Evolutionary conservation across 1,140 invertebrate species (phyloP), one percentile per base, ranked within the genome.

Genomic region (Parasteatoda tepidariorum): DNA sequence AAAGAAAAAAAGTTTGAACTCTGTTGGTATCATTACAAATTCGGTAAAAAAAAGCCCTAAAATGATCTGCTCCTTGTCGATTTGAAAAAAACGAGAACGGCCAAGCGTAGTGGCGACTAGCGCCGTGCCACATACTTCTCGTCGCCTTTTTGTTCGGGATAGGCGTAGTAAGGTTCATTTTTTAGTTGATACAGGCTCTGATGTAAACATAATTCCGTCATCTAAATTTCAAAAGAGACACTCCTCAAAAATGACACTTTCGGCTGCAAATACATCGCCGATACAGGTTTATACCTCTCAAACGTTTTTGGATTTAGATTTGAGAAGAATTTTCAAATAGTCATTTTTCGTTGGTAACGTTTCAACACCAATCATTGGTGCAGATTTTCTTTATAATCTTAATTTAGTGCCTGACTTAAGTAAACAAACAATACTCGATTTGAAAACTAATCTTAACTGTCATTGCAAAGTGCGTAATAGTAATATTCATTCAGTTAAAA

Each of bases 301-400:
- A 48, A 28, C 33, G 5, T 31, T 81, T 6, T 54, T 54, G 22
- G 78, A 84, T 54, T 59, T 84, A 22, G n/a, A 28, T 2, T 41
- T 84, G 6, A 7, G 82, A 3, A 66, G 54, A n/a, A n/a, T 30
- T 11, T 83, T 84, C n/a, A 48, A 22, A 15, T 84, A 24, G 22
- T 15, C 13, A 22, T 84, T 84, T 61, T n/a, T 84, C 2, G 15
- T 64, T 34, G 57, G 28, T 28, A 38, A 84, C 41, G 59, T 68
- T 15, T 28, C 26, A 6, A 15, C 18, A 5, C 30, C 74, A 31
- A 84, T 84, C 4, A 59, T 84, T 5, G 82, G 82, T 3, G 81
- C 78, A 18, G 78, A 84, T 84, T 82, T 84, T 18, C 26, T 84
- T 3, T 28, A 41, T 33, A 28, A 83, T 66, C 67, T 61, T 38